phyloP scores from a whole-genome alignment of 2,888 invertebrate species.

The Dynastes hyllus region DNA sequence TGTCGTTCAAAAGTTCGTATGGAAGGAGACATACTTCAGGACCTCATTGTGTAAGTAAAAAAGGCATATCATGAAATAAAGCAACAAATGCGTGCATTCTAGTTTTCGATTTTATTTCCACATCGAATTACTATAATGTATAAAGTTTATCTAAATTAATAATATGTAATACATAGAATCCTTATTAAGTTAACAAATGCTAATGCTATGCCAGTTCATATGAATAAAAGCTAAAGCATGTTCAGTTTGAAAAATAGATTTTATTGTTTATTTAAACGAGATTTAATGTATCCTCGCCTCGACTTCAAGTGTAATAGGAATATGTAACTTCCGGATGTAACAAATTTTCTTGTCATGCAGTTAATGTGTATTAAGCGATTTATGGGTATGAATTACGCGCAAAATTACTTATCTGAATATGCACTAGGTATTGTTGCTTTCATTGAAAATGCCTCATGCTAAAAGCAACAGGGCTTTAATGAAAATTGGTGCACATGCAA shows the following conservation, averaged over 20 bases:
- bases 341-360: conserved; percentile 49
- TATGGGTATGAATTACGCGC: conserved; percentile 24
- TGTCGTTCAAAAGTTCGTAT: too few relatives aligned
- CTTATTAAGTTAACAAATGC: not conserved
- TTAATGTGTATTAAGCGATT: conserved; percentile 42
- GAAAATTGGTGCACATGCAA: too few relatives aligned
- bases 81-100: too few relatives aligned
- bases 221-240: not conserved
- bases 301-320: conserved; percentile 21
- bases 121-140: too few relatives aligned
- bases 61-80: too few relatives aligned
- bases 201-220: too few relatives aligned
- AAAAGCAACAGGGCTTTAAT: too few relatives aligned
- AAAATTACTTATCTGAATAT: conserved; percentile 17
- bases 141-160: not conserved
- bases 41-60: too few relatives aligned
- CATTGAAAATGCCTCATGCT: too few relatives aligned
- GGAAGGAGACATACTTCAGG: too few relatives aligned
- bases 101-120: too few relatives aligned
- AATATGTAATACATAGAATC: not conserved
- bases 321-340: conserved; percentile 46
- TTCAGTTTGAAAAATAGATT: not conserved
- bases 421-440: too few relatives aligned
- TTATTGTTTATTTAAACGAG: not conserved
- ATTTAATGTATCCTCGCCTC: not conserved